Evolutionary conservation across 2,888 invertebrate species (phyloP).

Genomic region (Oasisia sp.): DNA sequence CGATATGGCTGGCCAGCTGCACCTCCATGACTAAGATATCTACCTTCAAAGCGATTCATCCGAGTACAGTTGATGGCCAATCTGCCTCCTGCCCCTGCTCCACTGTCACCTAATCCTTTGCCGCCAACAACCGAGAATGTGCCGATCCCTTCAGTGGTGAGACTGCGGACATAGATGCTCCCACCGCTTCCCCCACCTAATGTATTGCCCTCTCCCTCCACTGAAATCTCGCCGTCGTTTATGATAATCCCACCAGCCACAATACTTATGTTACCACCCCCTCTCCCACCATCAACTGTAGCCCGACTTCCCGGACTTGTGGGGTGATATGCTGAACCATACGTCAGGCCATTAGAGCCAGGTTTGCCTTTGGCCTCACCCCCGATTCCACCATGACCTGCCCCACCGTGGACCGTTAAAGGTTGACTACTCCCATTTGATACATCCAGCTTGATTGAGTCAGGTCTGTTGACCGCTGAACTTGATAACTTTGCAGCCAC

Average conservation of each 20-base stretch:
- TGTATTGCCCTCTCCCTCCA: conserved; percentile 39
- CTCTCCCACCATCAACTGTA: conserved; percentile 32
- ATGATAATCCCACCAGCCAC: conserved; percentile 43
- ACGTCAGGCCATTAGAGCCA: conserved; percentile 39
- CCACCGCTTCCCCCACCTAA: conserved; percentile 53
- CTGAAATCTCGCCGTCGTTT: conserved; percentile 48
- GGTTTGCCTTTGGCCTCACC: conserved; percentile 37
- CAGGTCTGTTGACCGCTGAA: conserved; percentile 42
- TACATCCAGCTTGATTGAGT: conserved; percentile 39
- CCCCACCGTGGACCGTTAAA: conserved; percentile 40
- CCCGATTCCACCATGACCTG: conserved; percentile 49
- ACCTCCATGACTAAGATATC: conserved; percentile 44
- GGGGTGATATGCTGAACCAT: conserved; percentile 49
- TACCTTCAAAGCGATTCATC: conserved; percentile 46
- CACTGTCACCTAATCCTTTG: conserved; percentile 41
- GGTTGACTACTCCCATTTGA: too few relatives aligned
- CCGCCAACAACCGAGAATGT: conserved; percentile 46
- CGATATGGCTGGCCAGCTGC: conserved; percentile 32
- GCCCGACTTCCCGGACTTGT: not conserved
- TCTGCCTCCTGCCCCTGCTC: conserved; percentile 51
- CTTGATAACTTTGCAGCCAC: conserved; percentile 46
- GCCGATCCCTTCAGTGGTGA: conserved; percentile 49
- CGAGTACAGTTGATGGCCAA: conserved; percentile 45
- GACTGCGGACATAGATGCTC: conserved; percentile 46
- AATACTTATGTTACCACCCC: conserved; percentile 46